These are phyloP conservation scores for Tortrix viridana DNA, from an alignment of 2,888 invertebrate species.

Conservation along the genomic window DNA sequence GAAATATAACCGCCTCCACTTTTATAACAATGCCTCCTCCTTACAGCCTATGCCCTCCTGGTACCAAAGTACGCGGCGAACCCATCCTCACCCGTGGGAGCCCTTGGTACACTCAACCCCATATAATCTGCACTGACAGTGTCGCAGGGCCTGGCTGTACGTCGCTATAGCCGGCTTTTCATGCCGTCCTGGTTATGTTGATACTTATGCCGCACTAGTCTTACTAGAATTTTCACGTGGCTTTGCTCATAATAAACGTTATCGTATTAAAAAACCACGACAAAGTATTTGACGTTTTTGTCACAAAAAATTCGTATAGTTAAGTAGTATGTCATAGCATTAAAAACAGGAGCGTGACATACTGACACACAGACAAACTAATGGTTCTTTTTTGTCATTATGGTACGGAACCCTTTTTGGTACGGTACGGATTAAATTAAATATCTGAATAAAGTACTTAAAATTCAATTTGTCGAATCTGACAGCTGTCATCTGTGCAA, in stretches of 20 bases:
- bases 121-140: slow-evolving; percentile 49
- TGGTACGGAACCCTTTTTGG: too few species aligned
- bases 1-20: too few species aligned
- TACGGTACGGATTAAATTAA: too few species aligned
- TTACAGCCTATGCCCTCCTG: slow-evolving; percentile 45
- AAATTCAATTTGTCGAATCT: too few species aligned
- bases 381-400: too few species aligned
- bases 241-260: not conserved
- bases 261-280: too few species aligned
- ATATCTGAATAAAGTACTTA: too few species aligned
- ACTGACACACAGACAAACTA: not conserved
- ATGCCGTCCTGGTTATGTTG: slow-evolving; percentile 49
- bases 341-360: too few species aligned
- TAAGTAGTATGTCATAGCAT: too few species aligned
- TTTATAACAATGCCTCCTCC: slow-evolving; percentile 11
- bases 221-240: slow-evolving; percentile 7
- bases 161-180: slow-evolving; percentile 47
- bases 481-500: too few species aligned
- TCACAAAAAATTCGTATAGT: too few species aligned
- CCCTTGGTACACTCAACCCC: slow-evolving; percentile 61
- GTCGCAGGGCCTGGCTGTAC: slow-evolving; percentile 38
- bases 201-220: slow-evolving; percentile 5
- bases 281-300: too few species aligned
- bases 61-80: slow-evolving; percentile 46
- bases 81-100: slow-evolving; percentile 61